Conservation (phyloP, 1,140 invertebrate species). For the Phenacoccus solenopsis region DNA sequence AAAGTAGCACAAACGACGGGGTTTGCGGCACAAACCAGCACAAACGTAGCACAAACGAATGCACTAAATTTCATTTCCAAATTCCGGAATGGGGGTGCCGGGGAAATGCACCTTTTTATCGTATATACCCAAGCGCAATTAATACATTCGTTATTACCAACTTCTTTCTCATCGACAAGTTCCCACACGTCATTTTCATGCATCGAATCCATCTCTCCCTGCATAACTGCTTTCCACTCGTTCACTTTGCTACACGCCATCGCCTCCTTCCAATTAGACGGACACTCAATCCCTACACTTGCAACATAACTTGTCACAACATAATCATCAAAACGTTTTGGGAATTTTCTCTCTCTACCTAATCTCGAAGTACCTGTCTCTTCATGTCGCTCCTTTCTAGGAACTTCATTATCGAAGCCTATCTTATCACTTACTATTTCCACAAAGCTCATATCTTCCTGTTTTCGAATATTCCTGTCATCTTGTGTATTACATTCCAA, state of each 20-base stretch:
- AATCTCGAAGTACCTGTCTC: not conserved
- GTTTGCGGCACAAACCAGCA: too few species aligned
- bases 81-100: too few species aligned
- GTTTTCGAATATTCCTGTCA: not conserved
- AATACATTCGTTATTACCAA: not conserved
- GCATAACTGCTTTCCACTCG: slow-evolving; percentile 7
- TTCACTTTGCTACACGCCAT: not conserved
- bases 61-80: too few species aligned
- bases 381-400: not conserved
- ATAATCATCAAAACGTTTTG: too few species aligned
- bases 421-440: not conserved
- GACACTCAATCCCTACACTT: not conserved
- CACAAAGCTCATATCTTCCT: not conserved
- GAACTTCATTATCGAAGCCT: too few species aligned
- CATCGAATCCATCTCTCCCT: not conserved
- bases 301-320: too few species aligned
- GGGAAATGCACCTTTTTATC: too few species aligned
- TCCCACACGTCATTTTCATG: slow-evolving; percentile 6
- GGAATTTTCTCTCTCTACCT: not conserved
- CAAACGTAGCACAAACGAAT: too few species aligned
- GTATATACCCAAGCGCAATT: slow-evolving; percentile 15
- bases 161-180: not conserved
- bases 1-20: too few species aligned
- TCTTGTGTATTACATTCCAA: not conserved
- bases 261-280: not conserved